Base-by-base conservation (phyloP, 2,113 vertebrate genomes). In the Daboia siamensis region DNA sequence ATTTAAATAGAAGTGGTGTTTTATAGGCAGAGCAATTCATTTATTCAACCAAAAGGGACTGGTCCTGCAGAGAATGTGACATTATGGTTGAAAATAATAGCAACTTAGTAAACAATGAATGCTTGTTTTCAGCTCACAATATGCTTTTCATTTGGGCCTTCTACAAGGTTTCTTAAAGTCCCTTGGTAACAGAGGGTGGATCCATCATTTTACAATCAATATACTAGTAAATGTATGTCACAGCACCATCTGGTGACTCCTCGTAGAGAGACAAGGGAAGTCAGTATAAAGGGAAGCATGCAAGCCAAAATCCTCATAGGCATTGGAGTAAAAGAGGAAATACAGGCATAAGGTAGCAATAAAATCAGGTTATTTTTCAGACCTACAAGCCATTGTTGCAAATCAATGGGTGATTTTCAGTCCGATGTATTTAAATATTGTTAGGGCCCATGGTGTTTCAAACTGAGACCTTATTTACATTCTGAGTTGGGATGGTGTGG, bases 101-200 rank as follows among this genome's bases (percentile, higher is more conserved):
- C 91, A 94, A 94, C 90, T 90, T 93, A 91, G 89, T 44, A 94
- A 94, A 94, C 33, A 96, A 97, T 96, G 96, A 96, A 97, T 96
- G 95, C 90, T 95, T 74, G 13, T 89, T 92, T 93, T 93, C 90
- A 91, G 91, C 91, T 95, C 95, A 94, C 93, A 96, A 88, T 86
- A 92, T 87, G 92, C 80, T 94, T 94, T 97, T 95, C 87, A 88
- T 95, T 96, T 93, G 92, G 17, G 4, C 56, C 94, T 96, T 95
- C 96, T 96, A 96, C 93, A 95, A 95, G 95, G 96, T 94, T 94
- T 95, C 90, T 94, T 95, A 94, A 95, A 93, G 95, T 96, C 96
- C 95, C 95, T 94, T 94, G 91, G 94, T 94, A 95, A 95, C 23
- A 39, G 24, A 26, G 0, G 4, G 52, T 21, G 64, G 86, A 93